Base-by-base conservation (phyloP, 2,113 vertebrate genomes). In the Cinclus cinclus region DNA sequence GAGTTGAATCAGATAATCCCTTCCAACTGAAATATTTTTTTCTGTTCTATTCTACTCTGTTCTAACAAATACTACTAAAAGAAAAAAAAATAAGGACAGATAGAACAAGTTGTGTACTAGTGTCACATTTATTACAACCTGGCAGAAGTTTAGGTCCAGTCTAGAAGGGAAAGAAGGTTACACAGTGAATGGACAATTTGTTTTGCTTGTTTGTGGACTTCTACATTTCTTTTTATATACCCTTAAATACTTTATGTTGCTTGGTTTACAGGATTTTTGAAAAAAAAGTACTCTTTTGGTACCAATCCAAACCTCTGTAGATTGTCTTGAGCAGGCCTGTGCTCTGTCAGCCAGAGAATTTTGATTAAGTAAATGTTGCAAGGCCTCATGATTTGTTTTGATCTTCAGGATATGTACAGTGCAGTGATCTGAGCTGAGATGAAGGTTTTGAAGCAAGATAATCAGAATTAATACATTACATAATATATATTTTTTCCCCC, bases 251-350 rank as follows among this genome's bases (percentile, higher is more conserved):
- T 88, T 70, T 47, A 21, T 41, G 39, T 65, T 77, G 5, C 22
- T 78, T 67, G 15, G 14, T 78, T 91, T 70, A 60, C 1, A 6
- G 35, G 65, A n/a, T 14, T 65, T 89, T 79, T 70, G n/a, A 42
- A 70, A 86, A 74, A 56, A 30, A 44, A 23, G 14, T 84, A 27
- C 20, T 69, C 10, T n/a, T 65, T 60, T 60, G 35, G 17, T 85
- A 50, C 21, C 2, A 3, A 9, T 69, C 33, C 0, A 1, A 37
- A 59, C 50, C 39, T 76, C 8, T 41, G 1, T 25, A 44, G 7
- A 41, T 42, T 31, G 22, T 8, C 63, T 58, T 42, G 28, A 83
- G 31, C 6, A 47, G 12, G 7, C 37, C 67, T 83, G 24, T 50
- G 10, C 31, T 87, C 81, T 41, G 23, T 83, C 55, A 56, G 3